Conservation (phyloP, 2,888 invertebrate species). For the Helleia helle region DNA sequence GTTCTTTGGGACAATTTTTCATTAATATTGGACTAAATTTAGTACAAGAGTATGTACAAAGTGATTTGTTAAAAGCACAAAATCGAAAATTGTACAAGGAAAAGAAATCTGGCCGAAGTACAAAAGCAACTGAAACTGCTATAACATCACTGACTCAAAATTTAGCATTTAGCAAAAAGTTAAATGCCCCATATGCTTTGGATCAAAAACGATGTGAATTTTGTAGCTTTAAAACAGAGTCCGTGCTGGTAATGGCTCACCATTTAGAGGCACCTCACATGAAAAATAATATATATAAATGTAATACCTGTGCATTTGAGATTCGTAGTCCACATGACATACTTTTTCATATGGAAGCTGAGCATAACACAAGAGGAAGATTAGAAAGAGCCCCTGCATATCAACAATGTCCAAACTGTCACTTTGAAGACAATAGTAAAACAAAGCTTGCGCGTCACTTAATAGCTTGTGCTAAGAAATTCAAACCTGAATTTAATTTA, state of each 20-base stretch:
- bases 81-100: slow-evolving; percentile 88
- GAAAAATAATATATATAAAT: slow-evolving; percentile 89
- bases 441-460: slow-evolving; percentile 92
- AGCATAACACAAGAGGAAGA: slow-evolving; percentile 91
- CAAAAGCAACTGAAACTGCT: slow-evolving; percentile 84
- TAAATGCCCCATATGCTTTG: slow-evolving; percentile 87
- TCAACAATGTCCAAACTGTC: slow-evolving; percentile 95
- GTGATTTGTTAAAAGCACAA: slow-evolving; percentile 90
- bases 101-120: slow-evolving; percentile 74
- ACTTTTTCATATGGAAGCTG: slow-evolving; percentile 93
- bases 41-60: slow-evolving; percentile 95
- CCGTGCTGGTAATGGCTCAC: slow-evolving; percentile 87
- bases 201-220: slow-evolving; percentile 89
- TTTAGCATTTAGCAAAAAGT: slow-evolving; percentile 89
- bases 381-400: slow-evolving; percentile 91
- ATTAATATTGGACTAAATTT: slow-evolving; percentile 94
- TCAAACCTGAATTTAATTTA: slow-evolving; percentile 90
- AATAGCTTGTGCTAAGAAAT: slow-evolving; percentile 92
- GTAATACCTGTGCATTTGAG: slow-evolving; percentile 89
- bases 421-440: slow-evolving; percentile 95
- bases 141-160: slow-evolving; percentile 90
- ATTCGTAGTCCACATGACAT: slow-evolving; percentile 93
- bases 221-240: slow-evolving; percentile 95
- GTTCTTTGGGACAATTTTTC: slow-evolving; percentile 92
- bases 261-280: slow-evolving; percentile 95